A percentile compares a stretch with the other conserved stretches of the same genome.
Evolutionary conservation across 2,113 vertebrate species (phyloP).

Genomic region (Lanius collurio): DNA sequence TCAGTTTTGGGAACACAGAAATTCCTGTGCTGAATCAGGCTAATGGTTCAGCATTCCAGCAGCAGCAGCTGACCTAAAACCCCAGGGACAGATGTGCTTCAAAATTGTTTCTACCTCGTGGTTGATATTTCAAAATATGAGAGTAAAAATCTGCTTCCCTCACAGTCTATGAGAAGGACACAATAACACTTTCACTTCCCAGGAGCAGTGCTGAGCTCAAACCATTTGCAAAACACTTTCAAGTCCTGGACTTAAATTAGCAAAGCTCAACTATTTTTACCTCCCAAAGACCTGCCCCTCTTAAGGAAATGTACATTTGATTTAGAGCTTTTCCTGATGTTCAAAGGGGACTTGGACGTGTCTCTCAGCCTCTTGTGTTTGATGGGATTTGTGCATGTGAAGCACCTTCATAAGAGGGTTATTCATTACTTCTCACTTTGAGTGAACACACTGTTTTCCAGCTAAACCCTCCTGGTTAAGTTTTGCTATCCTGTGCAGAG

Average conservation of each 20-base stretch:
- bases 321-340: background rate
- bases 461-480: constrained; percentile 3
- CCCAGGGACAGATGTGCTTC: background rate
- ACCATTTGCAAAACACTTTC: background rate
- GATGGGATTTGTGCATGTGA: background rate
- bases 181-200: background rate
- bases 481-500: constrained; percentile 3
- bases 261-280: background rate
- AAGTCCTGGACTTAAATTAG: background rate
- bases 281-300: background rate
- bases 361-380: background rate
- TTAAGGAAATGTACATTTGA: background rate
- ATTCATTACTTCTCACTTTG: constrained; percentile 7
- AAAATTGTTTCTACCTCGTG: background rate
- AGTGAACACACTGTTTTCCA: background rate
- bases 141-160: background rate
- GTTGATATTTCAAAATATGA: background rate
- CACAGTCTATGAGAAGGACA: background rate
- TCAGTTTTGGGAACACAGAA: background rate
- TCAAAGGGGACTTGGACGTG: background rate
- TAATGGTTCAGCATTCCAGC: background rate
- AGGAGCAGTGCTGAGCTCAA: background rate
- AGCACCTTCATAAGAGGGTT: background rate
- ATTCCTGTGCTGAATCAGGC: background rate
- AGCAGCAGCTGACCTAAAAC: background rate